Percentiles rank a stretch among this genome's conserved stretches.
phyloP scores from a whole-genome alignment of 2,888 invertebrate genomes.

The Platypus cylindrus region DNA sequence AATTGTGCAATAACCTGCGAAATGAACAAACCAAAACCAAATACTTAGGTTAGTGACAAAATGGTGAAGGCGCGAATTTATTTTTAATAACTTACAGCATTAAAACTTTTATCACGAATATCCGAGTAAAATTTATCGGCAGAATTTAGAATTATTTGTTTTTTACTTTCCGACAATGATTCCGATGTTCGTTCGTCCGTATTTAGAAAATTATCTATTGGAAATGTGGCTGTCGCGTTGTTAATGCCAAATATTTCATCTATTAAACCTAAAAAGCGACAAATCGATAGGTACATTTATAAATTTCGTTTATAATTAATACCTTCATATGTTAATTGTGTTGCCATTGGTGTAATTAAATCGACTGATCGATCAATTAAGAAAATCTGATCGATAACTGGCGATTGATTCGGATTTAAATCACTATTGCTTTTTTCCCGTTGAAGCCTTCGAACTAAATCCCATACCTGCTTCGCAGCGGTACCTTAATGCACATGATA shows the following conservation, averaged over 20 bases:
- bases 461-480: constrained; percentile 80
- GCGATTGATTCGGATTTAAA: constrained; percentile 22
- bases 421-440: constrained; percentile 45
- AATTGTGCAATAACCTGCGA: constrained; percentile 72
- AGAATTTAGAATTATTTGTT: constrained; percentile 73
- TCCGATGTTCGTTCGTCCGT: constrained; percentile 49
- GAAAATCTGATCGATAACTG: constrained; percentile 71
- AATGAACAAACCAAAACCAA: constrained; percentile 11
- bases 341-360: constrained; percentile 80
- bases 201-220: constrained; percentile 69
- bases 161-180: constrained; percentile 50
- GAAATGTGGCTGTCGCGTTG: constrained; percentile 67
- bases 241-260: constrained; percentile 89
- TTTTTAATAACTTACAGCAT: constrained; percentile 43
- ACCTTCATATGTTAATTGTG: constrained; percentile 92
- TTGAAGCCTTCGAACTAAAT: constrained; percentile 63
- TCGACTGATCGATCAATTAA: constrained; percentile 86
- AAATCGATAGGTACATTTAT: no score
- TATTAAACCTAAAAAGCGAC: constrained; percentile 53
- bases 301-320: no score
- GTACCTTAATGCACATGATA: constrained; percentile 4
- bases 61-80: background rate
- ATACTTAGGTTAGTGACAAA: constrained; percentile 2
- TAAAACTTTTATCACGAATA: constrained; percentile 85
- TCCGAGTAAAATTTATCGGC: constrained; percentile 80